Percentiles rank a stretch among this genome's conserved stretches.
Evolutionary conservation across 2,888 invertebrate genomes (phyloP).

Genomic region (Thecophora atra): DNA sequence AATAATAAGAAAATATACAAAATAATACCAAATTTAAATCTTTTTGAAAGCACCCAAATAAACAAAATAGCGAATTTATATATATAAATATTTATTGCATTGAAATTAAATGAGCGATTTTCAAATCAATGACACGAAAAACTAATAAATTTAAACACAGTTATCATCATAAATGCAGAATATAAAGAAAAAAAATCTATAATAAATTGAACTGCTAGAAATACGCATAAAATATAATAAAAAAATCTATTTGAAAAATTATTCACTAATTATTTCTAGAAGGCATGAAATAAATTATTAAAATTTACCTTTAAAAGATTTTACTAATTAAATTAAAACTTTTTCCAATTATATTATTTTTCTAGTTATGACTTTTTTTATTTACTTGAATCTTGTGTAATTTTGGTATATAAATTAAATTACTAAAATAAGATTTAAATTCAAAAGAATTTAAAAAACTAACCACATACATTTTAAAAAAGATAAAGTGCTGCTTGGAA

Average conservation of each 20-base stretch:
- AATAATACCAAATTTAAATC: background rate
- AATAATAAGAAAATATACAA: constrained; percentile 14
- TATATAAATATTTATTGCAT: constrained; percentile 27
- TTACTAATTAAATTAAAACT: too few species aligned
- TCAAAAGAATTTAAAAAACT: background rate
- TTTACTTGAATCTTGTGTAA: too few species aligned
- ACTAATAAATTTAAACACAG: background rate
- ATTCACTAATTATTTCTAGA: too few species aligned
- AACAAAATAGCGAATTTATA: constrained; percentile 31
- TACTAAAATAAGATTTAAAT: too few species aligned
- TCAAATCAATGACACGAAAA: background rate
- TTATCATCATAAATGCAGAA: too few species aligned
- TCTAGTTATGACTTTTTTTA: too few species aligned
- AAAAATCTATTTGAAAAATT: too few species aligned
- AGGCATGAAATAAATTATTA: too few species aligned
- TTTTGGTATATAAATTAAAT: too few species aligned
- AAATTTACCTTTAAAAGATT: too few species aligned
- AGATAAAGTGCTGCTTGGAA: background rate
- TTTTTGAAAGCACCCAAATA: constrained; percentile 6
- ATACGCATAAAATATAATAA: background rate
- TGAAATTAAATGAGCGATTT: background rate
- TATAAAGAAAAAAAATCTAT: background rate
- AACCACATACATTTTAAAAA: background rate
- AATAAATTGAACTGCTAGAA: background rate
- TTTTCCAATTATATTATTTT: too few species aligned